Base-by-base conservation (phyloP, 2,888 invertebrate species). In the Xanthorhoe designata region DNA sequence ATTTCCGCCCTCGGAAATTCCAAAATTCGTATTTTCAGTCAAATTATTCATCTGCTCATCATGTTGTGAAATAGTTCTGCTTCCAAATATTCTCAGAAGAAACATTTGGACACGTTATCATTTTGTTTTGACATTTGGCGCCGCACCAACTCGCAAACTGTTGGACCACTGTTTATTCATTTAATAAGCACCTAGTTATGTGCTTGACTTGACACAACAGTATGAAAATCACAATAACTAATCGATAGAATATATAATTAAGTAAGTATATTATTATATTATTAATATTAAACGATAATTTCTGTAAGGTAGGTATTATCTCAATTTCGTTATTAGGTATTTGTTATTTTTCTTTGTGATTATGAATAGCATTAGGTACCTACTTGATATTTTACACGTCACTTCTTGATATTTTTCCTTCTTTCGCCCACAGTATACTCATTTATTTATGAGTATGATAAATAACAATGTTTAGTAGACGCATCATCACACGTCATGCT, bases 401-500 rank as follows among this genome's bases (percentile, higher is more conserved):
- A 24, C 24, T 24, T 24, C n/a, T n/a, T n/a, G n/a, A n/a, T n/a
- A n/a, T n/a, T n/a, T n/a, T n/a, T n/a, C n/a, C n/a, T n/a, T n/a
- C n/a, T n/a, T n/a, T n/a, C n/a, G n/a, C n/a, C n/a, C n/a, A n/a
- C n/a, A n/a, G n/a, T n/a, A n/a, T n/a, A n/a, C n/a, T n/a, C n/a
- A n/a, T n/a, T n/a, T n/a, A n/a, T n/a, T n/a, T n/a, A n/a, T n/a
- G n/a, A n/a, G n/a, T n/a, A n/a, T n/a, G n/a, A n/a, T n/a, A n/a
- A n/a, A n/a, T n/a, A n/a, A n/a, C n/a, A n/a, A n/a, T n/a, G n/a
- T n/a, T n/a, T n/a, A n/a, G n/a, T 24, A 24, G 24, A 32, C 32
- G 32, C 32, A 45, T 17, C 47, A 29, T 19, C 13, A n/a, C 35
- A 50, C 58, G 50, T 58, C 18, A 58, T 13, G 15, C 58, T 50